Conservation (phyloP, 2,797 vertebrate genomes). For the Aphelocoma californica region DNA sequence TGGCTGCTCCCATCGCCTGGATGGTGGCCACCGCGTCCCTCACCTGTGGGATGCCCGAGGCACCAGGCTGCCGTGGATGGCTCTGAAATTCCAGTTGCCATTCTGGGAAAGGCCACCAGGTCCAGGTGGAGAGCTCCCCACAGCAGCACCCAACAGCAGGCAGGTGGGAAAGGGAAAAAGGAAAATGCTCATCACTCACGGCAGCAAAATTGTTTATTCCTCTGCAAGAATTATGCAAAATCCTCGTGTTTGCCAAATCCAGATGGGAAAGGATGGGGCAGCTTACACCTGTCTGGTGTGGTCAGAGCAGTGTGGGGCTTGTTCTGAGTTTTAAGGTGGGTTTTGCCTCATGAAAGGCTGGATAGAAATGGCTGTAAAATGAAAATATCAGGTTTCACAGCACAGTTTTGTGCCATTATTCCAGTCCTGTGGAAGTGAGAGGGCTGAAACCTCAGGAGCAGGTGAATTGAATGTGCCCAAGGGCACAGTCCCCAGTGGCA, state of each 20-base stretch:
- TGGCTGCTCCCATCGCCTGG: neutral
- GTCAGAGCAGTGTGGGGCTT: neutral
- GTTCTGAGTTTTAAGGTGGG: neutral
- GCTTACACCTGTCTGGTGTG: rapidly evolving
- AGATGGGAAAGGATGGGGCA: neutral
- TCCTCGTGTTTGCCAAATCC: neutral
- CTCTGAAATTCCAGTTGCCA: neutral
- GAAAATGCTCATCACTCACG: neutral
- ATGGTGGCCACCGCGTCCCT: neutral
- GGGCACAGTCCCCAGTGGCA: rapidly evolving
- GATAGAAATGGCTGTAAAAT: neutral
- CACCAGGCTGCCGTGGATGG: rapidly evolving
- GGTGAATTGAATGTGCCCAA: rapidly evolving
- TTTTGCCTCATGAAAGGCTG: neutral
- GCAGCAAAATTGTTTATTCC: neutral
- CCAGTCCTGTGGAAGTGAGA: neutral
- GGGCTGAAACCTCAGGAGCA: neutral
- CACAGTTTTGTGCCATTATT: rapidly evolving
- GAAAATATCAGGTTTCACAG: neutral
- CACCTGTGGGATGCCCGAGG: rapidly evolving
- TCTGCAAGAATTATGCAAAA: neutral
- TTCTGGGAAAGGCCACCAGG: rapidly evolving
- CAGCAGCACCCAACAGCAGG: neutral
- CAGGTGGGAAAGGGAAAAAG: neutral
- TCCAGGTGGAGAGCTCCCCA: neutral